phyloP scores from a whole-genome alignment of 2,888 invertebrate genomes.

The Bedellia somnulentella region DNA sequence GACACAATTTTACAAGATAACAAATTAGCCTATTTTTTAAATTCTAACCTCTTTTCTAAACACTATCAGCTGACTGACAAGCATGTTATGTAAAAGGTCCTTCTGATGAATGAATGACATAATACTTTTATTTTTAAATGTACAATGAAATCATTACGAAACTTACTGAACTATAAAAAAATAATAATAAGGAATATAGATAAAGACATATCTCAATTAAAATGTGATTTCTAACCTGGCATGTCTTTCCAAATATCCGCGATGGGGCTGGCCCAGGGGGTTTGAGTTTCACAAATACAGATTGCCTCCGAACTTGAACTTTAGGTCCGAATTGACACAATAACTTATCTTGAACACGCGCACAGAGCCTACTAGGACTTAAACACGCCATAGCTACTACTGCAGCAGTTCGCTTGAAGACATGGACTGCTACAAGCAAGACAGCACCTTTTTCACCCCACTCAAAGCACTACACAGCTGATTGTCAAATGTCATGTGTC shows the following conservation, averaged over 20 bases:
- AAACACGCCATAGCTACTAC: slow-evolving; percentile 82
- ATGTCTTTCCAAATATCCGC: slow-evolving; percentile 56
- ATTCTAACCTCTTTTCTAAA: slow-evolving; percentile 3
- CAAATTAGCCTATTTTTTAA: too few relatives aligned
- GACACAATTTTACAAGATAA: too few relatives aligned
- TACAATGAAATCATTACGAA: background rate
- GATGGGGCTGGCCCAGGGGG: slow-evolving; percentile 63
- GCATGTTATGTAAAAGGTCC: slow-evolving; percentile 29
- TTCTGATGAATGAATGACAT: slow-evolving; percentile 14
- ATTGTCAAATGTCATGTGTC: slow-evolving; percentile 42
- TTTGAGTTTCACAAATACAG: slow-evolving; percentile 70
- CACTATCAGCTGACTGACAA: slow-evolving; percentile 27
- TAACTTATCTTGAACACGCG: slow-evolving; percentile 76
- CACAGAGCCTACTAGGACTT: slow-evolving; percentile 81
- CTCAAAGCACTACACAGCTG: slow-evolving; percentile 52
- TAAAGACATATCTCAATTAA: too few relatives aligned
- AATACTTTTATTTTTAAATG: slow-evolving; percentile 1
- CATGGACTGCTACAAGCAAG: slow-evolving; percentile 54
- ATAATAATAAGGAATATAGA: too few relatives aligned
- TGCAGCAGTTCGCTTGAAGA: slow-evolving; percentile 66
- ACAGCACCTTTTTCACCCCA: slow-evolving; percentile 52
- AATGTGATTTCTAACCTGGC: slow-evolving; percentile 49
- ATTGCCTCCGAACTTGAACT: slow-evolving; percentile 66
- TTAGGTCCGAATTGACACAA: slow-evolving; percentile 77
- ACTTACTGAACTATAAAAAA: too few relatives aligned